Evolutionary conservation across 2,888 invertebrate species (phyloP), one percentile per base, ranked within the genome.

Genomic region (Drosophila gaucha): DNA sequence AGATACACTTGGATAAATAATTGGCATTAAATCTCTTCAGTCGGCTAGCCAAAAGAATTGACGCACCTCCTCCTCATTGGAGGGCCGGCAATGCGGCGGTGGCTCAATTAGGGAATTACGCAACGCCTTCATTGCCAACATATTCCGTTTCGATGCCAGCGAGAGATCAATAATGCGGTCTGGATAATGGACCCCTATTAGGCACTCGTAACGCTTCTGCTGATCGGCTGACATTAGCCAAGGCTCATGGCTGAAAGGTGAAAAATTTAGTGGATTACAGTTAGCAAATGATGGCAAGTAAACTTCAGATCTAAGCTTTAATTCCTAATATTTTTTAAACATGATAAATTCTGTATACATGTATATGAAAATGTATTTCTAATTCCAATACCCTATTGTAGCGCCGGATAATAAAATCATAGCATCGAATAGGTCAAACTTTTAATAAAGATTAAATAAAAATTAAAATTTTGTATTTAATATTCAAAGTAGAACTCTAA

Each of bases 101-200:
- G 88, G 84, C 31, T 86, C 89, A 47, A 91, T 89, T 18, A 93
- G 69, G 4, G 90, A 78, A 8, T 87, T 80, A 2, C 92, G 86
- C 1, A 93, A 70, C 6, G 87, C 62, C 63, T 89, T 85, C 93
- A 93, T 93, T 56, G 93, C 93, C 74, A 90, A 87, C 54, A 92
- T 91, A 90, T 95, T 95, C 49, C 91, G 90, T 57, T 92, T 90
- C 0, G 93, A 93, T 0, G 93, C 94, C 26, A 82, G 78, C 12
- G 92, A 87, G 65, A 95, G 94, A 90, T 95, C 93, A 28, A 95
- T 94, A 1, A 95, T 92, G 0, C 94, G 94, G 28, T 92, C 92
- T 0, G 95, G 95, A 92, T 96, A 96, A 71, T 95, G 93, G 52
- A 92, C 92, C 1, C 96, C 95, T 76, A 95, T 93, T 47, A 95